These are phyloP conservation scores for Sebastes nivosus DNA, from an alignment of 2,797 vertebrate genomes.

Conservation along the genomic window DNA sequence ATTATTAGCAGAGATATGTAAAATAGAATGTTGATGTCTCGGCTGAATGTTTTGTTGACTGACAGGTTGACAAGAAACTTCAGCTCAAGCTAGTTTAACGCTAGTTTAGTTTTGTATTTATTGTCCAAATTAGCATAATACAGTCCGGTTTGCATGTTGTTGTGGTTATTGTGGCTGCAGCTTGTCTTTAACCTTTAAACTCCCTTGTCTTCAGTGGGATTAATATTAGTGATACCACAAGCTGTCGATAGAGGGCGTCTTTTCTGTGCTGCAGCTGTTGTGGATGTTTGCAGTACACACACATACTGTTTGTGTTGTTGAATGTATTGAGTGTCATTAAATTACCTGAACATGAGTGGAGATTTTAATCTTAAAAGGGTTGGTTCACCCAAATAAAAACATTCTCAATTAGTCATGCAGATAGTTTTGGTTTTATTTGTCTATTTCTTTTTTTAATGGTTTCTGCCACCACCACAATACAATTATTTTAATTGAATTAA, in stretches of 20 bases:
- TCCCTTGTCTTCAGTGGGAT: slow-evolving; percentile 15
- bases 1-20: not conserved
- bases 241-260: slow-evolving; percentile 65
- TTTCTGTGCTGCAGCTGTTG: not conserved
- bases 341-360: not conserved
- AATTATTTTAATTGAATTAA: not conserved
- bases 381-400: not conserved
- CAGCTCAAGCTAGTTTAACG: no score
- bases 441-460: not conserved
- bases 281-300: not conserved
- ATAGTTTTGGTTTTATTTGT: not conserved
- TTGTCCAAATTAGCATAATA: not conserved
- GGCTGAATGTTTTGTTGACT: not conserved
- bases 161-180: not conserved
- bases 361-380: not conserved
- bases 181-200: slow-evolving; percentile 42
- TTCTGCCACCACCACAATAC: no score
- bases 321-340: not conserved
- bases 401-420: not conserved
- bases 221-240: slow-evolving; percentile 20
- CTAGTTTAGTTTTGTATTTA: not conserved
- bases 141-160: no score
- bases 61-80: slow-evolving; percentile 11
- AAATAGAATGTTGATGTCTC: not conserved
- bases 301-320: not conserved